phyloP scores from a whole-genome alignment of 2,113 vertebrate genomes.

The Megaceryle maxima region DNA sequence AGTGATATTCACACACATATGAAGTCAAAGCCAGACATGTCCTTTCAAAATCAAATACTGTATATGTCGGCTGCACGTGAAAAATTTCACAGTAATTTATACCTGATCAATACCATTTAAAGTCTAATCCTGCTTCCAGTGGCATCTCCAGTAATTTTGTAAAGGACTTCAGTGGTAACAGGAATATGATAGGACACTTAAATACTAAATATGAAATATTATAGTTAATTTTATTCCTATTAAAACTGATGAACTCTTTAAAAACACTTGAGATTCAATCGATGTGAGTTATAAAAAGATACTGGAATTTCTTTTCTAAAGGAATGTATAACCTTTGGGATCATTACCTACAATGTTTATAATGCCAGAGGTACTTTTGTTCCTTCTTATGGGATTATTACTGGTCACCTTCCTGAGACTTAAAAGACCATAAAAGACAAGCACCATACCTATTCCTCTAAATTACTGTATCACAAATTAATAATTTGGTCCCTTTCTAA shows the following conservation, averaged over 20 bases:
- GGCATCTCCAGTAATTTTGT: not conserved
- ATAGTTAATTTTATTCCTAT: not conserved
- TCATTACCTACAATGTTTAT: not conserved
- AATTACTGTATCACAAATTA: conserved; percentile 70
- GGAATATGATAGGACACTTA: not conserved
- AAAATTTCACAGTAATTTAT: conserved; percentile 73
- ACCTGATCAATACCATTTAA: conserved; percentile 36
- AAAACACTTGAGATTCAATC: conserved; percentile 34
- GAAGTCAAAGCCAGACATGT: conserved; percentile 33
- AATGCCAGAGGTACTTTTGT: conserved; percentile 81
- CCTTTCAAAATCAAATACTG: conserved; percentile 47
- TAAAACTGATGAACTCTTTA: conserved; percentile 26
- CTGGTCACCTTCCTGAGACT: conserved; percentile 92
- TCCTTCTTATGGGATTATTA: conserved; percentile 74
- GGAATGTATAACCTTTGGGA: conserved; percentile 22
- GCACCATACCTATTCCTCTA: conserved; percentile 74
- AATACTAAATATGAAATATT: conserved; percentile 37
- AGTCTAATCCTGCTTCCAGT: conserved; percentile 9
- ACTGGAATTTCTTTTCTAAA: conserved; percentile 2
- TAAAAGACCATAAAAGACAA: conserved; percentile 76
- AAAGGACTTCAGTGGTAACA: conserved; percentile 5
- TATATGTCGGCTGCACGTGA: conserved; percentile 39
- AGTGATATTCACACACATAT: conserved; percentile 43
- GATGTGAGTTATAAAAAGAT: not conserved
- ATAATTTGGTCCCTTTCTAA: conserved; percentile 96